phyloP scores from a whole-genome alignment of 2,797 vertebrate genomes.

The Gambusia yucatana region DNA sequence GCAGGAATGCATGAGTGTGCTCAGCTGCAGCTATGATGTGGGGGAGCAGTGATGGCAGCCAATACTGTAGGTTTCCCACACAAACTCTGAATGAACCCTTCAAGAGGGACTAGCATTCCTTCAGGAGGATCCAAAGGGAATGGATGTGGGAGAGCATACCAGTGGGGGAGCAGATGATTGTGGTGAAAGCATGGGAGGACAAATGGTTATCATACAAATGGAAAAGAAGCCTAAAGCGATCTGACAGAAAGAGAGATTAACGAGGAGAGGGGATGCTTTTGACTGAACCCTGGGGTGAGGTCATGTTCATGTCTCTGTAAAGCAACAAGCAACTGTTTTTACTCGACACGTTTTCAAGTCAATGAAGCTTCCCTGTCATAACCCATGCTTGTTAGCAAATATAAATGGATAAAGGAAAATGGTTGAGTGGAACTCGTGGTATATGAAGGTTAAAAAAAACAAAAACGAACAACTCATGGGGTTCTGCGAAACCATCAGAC shows the following conservation, averaged over 20 bases:
- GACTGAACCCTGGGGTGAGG: conserved; percentile 16
- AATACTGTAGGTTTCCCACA: conserved; percentile 52
- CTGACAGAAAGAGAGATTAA: conserved; percentile 30
- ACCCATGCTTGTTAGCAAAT: not conserved
- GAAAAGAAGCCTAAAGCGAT: conserved; percentile 46
- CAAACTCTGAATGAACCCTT: conserved; percentile 44
- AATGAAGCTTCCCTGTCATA: conserved; percentile 4
- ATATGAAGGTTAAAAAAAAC: not conserved
- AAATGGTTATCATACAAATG: conserved; percentile 19
- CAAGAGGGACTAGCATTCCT: conserved; percentile 56
- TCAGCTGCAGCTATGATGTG: conserved; percentile 32
- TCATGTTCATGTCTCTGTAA: conserved; percentile 12
- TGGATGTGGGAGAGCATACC: conserved; percentile 33
- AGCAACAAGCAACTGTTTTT: conserved; percentile 26
- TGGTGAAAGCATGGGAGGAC: not conserved
- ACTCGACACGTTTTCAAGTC: conserved; percentile 15
- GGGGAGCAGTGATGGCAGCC: conserved; percentile 59
- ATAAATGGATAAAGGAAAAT: not conserved
- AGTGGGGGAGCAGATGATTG: conserved; percentile 43
- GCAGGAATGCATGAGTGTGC: conserved; percentile 68
- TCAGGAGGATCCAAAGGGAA: conserved; percentile 20
- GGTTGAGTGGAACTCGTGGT: not conserved
- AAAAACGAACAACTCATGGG: not conserved
- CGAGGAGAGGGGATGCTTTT: conserved; percentile 34
- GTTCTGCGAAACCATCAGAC: conserved; percentile 20